Evolutionary conservation across 2,888 invertebrate species (phyloP).

Genomic region (Brassicogethes aeneus): DNA sequence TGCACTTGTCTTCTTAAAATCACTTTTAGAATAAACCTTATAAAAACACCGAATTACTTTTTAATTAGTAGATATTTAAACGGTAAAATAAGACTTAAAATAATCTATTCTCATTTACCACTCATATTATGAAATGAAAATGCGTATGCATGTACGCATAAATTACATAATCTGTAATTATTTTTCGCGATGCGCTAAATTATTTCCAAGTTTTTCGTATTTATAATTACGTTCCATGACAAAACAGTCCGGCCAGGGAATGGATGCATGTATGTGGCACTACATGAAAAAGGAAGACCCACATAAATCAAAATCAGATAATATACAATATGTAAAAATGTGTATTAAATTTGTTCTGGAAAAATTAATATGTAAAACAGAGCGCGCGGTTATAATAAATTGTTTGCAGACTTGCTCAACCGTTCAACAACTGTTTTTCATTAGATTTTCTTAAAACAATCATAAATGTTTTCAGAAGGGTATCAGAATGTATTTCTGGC

Average conservation of each 20-base stretch:
- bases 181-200: not conserved
- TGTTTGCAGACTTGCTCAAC: not conserved
- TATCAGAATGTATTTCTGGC: too few relatives aligned
- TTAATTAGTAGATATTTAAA: too few relatives aligned
- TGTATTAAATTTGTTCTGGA: not conserved
- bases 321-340: constrained; percentile 13
- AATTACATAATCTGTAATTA: not conserved
- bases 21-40: too few relatives aligned
- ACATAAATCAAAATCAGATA: constrained; percentile 16
- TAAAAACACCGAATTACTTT: too few relatives aligned
- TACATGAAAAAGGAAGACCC: constrained; percentile 16
- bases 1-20: too few relatives aligned
- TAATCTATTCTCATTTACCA: too few relatives aligned
- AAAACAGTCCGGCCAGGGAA: not conserved
- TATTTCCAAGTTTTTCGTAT: not conserved
- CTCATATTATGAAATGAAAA: too few relatives aligned
- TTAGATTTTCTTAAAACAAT: too few relatives aligned
- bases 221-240: not conserved
- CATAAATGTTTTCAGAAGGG: too few relatives aligned
- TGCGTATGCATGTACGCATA: not conserved
- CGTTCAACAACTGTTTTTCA: too few relatives aligned
- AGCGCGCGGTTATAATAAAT: not conserved
- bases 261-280: constrained; percentile 12
- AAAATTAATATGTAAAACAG: constrained; percentile 2
- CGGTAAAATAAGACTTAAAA: constrained; percentile 7